Base-by-base conservation (phyloP, 1,140 invertebrate species). In the Conus ventricosus region DNA sequence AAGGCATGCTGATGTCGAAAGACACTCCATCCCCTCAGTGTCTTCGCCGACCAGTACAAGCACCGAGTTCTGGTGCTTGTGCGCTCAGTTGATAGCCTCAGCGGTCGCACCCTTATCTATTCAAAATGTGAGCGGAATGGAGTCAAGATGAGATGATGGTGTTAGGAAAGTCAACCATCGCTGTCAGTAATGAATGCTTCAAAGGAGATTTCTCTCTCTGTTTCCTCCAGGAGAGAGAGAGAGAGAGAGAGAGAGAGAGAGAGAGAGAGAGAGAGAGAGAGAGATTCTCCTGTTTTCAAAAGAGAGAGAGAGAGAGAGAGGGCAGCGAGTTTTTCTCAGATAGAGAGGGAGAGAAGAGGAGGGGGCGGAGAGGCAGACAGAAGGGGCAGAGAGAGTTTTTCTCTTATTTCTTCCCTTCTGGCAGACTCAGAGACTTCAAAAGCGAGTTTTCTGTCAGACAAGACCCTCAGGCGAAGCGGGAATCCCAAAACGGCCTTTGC, bases 171-270 rank as follows among this genome's bases (percentile, higher is more conserved):
- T 67, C 84, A 27, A 67, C 76, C 63, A 67, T 20, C 67, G 39
- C 67, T 63, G 84, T 85, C 84, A 53, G 84, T 76, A 76, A 85
- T 75, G 84, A 85, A 11, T 76, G 75, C 84, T 85, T 85, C 84
- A 85, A 85, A 85, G 84, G 67, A 25, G 27, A 75, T 67, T 57
- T 84, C 53, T 84, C 78, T 53, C 5, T 53, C 27, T 63, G n/a
- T 51, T 57, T 11, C 57, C 17, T 63, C 84, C 60, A n/a, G 39
- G 10, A 39, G 57, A 39, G 20, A 85, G 4, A 15, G 15, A 60
- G 57, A 60, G 8, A 15, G 8, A 60, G 8, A 60, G 57, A 60
- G 57, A 60, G 57, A 15, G 8, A 60, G 57, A 60, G 57, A 60
- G 57, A 60, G 8, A 60, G 57, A 60, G 57, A 60, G 57, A 4